Evolutionary conservation across 2,113 vertebrate species (phyloP).

Genomic region (Orcinus orca): DNA sequence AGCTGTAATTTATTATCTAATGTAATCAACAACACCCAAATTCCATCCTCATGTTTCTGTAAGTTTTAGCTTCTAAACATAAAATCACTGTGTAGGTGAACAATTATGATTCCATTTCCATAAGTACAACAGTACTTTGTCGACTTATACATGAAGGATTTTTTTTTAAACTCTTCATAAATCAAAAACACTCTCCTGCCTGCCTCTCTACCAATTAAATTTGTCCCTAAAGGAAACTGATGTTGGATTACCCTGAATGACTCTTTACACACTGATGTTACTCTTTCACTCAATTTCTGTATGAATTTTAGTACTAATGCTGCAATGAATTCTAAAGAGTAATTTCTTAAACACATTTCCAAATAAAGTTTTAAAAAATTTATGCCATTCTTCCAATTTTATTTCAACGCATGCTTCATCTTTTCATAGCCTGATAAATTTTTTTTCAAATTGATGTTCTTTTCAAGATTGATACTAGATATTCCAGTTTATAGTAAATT

Average conservation of each 20-base stretch:
- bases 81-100: not conserved
- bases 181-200: not conserved
- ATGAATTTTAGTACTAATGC: conserved; percentile 5
- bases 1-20: not conserved
- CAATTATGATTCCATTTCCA: not conserved
- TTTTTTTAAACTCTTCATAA: conserved; percentile 14
- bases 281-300: conserved; percentile 18
- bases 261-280: not conserved
- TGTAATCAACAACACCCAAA: not conserved
- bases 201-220: not conserved
- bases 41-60: not conserved
- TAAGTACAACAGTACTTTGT: conserved; percentile 5
- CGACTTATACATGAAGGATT: not conserved
- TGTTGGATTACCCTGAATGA: not conserved
- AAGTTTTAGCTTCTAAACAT: conserved; percentile 4
- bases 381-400: conserved; percentile 4
- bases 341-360: conserved; percentile 38
- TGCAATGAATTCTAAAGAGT: conserved; percentile 14
- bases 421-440: not conserved
- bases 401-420: not conserved
- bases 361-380: not conserved
- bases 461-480: not conserved
- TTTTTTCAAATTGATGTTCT: not conserved
- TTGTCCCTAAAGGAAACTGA: conserved; percentile 39
- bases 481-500: not conserved